Evolutionary conservation across 2,888 invertebrate species (phyloP), one percentile per base, ranked within the genome.

Genomic region (Amiota minor): DNA sequence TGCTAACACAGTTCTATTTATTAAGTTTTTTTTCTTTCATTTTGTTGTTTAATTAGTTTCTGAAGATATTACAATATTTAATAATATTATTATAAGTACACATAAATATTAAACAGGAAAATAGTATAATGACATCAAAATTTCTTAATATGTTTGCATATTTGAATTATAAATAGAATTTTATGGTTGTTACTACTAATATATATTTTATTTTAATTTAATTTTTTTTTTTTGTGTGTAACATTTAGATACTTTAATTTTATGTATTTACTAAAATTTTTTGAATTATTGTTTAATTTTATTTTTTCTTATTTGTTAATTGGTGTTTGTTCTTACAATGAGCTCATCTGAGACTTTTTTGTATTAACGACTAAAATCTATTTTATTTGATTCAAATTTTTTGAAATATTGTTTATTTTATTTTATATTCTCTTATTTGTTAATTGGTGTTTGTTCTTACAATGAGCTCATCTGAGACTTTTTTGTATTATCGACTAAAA

Each of bases 321-420:
- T 86, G 86, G 87, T 85, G 86, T 86, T 72, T 81, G 72, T 81
- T 86, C 86, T 86, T 87, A 83, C 86, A 84, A 82, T 85, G 87
- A 84, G 80, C 78, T 78, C 71, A 46, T 50, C 47, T 67, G 71
- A 50, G 70, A 50, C 47, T 77, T 65, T 64, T 47, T 59, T 68
- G 46, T 65, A 20, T 69, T 35, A 71, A 69, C 18, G 59, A 65
- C 76, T 80, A 77, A 71, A 73, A 72, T 67, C 72, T 72, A 64
- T 71, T 65, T 75, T 73, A 70, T 72, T 77, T 71, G 73, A 70
- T 73, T 53, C 59, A 56, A 50, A 3, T 50, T 70, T 70, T 64
- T 71, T 55, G 53, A 46, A 20, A 46, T 67, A 56, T 35, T 69
- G 53, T 45, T 70, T 10, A 70, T 50, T 20, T 62, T 76, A 53